Evolutionary conservation across 2,797 vertebrate species (phyloP).

Genomic region (Tinamus major): DNA sequence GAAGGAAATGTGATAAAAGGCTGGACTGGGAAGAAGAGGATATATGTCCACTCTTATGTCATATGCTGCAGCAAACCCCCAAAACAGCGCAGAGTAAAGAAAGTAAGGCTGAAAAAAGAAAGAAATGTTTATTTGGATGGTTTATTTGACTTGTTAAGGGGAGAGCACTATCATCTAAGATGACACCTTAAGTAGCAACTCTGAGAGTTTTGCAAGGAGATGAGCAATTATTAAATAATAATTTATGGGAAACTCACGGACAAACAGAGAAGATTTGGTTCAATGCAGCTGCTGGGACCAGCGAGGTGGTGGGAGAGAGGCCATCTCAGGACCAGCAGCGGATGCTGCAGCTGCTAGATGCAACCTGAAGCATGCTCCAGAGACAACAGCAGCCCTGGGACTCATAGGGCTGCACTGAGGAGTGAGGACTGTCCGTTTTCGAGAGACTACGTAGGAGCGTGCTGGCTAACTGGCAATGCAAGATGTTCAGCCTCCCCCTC

Average conservation of each 20-base stretch:
- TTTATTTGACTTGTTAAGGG: not conserved
- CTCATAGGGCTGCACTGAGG: not conserved
- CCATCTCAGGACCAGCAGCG: fast-evolving
- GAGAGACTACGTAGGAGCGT: not conserved
- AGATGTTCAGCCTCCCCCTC: constrained; percentile 55
- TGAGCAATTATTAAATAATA: not conserved
- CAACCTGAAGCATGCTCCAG: fast-evolving
- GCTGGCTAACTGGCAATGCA: constrained; percentile 51
- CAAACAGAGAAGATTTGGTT: not conserved
- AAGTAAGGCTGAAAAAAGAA: not conserved
- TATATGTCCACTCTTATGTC: no score
- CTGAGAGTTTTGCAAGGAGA: not conserved
- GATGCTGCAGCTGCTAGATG: not conserved
- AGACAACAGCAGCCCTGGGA: not conserved
- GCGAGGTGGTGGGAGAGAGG: not conserved
- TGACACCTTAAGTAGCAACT: not conserved
- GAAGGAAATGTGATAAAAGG: not conserved
- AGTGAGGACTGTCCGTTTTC: not conserved
- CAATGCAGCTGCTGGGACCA: fast-evolving
- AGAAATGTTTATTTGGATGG: not conserved
- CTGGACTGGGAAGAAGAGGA: not conserved
- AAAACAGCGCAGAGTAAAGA: not conserved
- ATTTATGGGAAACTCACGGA: not conserved
- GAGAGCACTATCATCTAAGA: not conserved
- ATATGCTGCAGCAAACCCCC: not conserved